A percentile compares a stretch with the other conserved stretches of the same genome.
These are phyloP conservation scores for Leptopilina boulardi DNA, from an alignment of 1,140 invertebrate genomes.

Conservation along the genomic window DNA sequence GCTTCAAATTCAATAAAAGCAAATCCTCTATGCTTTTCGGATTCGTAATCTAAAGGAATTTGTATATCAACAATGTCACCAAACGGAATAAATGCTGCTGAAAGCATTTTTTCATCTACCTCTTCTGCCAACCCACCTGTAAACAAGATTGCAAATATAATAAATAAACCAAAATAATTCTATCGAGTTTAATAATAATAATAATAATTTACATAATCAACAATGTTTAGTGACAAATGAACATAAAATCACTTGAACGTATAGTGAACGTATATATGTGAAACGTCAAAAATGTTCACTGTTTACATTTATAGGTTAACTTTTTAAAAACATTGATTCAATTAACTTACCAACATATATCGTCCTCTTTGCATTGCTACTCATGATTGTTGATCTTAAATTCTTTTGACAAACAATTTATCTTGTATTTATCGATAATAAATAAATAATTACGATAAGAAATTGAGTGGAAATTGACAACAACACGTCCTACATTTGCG, in stretches of 20 bases:
- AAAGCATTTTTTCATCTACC: constrained; percentile 96
- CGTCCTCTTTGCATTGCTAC: constrained; percentile 83
- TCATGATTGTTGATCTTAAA: constrained; percentile 59
- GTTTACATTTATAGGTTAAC: constrained; percentile 18
- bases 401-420: no score
- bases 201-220: no score
- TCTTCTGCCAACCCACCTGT: constrained; percentile 96
- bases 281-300: not conserved
- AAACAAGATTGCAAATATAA: constrained; percentile 39
- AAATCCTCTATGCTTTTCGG: constrained; percentile 97
- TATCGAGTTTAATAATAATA: no score
- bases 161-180: constrained; percentile 9
- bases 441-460: no score
- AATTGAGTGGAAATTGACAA: no score
- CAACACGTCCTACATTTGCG: no score
- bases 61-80: constrained; percentile 98
- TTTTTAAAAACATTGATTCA: not conserved
- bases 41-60: constrained; percentile 98
- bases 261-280: no score
- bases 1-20: constrained; percentile 99
- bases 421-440: no score
- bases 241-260: no score
- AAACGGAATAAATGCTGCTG: constrained; percentile 98
- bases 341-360: constrained; percentile 81
- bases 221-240: no score